These are phyloP conservation scores for Lamellibrachia satsuma DNA, from an alignment of 2,888 invertebrate genomes.

Conservation along the genomic window DNA sequence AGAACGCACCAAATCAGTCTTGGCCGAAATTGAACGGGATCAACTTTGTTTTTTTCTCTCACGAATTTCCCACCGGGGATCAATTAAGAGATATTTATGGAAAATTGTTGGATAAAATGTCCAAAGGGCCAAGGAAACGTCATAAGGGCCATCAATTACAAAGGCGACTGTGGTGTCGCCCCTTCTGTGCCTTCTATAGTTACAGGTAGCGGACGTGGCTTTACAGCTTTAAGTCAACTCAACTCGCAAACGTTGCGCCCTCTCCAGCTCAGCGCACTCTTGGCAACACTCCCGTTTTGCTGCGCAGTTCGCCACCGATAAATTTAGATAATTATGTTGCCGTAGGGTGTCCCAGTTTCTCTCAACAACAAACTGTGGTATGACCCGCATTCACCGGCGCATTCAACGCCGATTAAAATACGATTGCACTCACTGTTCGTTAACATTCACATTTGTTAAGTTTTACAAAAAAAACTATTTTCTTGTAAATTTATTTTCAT, in stretches of 20 bases:
- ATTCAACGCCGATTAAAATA: not conserved
- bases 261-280: not conserved
- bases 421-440: not conserved
- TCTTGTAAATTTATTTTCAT: not conserved
- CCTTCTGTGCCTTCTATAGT: too few relatives aligned
- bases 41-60: too few relatives aligned
- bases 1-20: too few relatives aligned
- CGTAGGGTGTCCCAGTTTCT: not conserved
- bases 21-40: too few relatives aligned
- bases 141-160: too few relatives aligned
- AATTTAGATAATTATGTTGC: not conserved
- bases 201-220: not conserved
- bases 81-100: too few relatives aligned
- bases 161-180: too few relatives aligned
- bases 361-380: not conserved
- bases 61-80: too few relatives aligned
- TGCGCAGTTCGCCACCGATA: not conserved
- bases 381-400: not conserved
- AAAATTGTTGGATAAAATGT: too few relatives aligned
- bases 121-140: too few relatives aligned
- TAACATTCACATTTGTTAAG: not conserved
- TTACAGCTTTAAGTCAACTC: not conserved
- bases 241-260: not conserved
- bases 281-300: not conserved
- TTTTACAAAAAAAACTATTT: not conserved